Evolutionary conservation across 2,888 invertebrate genomes (phyloP), one percentile per base, ranked within the genome.

Genomic region (Acrobasis consociella): DNA sequence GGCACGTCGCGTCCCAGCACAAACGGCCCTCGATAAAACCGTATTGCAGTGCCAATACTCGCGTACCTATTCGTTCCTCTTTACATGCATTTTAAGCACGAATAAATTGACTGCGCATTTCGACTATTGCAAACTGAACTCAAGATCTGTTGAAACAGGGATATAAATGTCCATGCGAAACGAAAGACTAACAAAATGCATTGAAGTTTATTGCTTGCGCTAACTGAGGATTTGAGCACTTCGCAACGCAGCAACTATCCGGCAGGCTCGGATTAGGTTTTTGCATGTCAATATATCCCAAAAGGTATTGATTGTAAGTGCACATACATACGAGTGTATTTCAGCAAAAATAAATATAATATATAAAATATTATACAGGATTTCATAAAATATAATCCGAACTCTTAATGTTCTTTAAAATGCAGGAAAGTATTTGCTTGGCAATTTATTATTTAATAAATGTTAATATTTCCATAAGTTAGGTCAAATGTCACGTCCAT

Each of bases 81-180:
- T 77, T 77, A 77, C 75, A 80, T 83, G 78, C 76, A 81, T 79
- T 83, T 81, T 80, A 76, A 74, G 78, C 72, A 77, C 67, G 69
- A 78, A 79, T 76, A 77, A 80, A 80, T 77, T 78, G 73, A 73
- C 65, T 72, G 76, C 72, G 73, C 74, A 72, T 56, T 72, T 70
- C 69, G 69, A 70, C 70, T 68, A 67, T 64, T 67, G 60, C 69
- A 65, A 74, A 73, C 74, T 73, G 69, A 70, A 72, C 70, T 73
- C 67, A 65, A 72, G 71, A 67, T 65, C 63, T 60, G 52, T 64
- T 63, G 51, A 52, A 58, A 52, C 58, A 62, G 50, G 51, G 58
- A 37, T 51, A 63, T 66, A 63, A 62, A 55, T 46, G 31, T 42
- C 22, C 38, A 49, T 39, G 11, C 49, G 50, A 39, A 51, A 50